phyloP scores from a whole-genome alignment of 2,113 vertebrate species.

The Herpetotheres cachinnans region DNA sequence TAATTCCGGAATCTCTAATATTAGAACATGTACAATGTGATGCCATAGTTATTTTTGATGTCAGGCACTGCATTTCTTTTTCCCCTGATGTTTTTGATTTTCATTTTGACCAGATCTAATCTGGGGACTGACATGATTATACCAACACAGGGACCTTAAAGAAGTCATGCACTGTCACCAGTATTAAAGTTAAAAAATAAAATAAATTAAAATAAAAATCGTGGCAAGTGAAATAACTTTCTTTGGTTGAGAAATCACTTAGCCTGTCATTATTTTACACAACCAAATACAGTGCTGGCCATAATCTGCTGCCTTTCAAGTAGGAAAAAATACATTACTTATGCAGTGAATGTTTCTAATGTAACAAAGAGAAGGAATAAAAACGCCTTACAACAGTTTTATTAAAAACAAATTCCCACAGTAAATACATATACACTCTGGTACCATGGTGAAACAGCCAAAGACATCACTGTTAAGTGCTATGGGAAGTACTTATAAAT shows the following conservation, averaged over 20 bases:
- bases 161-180: background rate
- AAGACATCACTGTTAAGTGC: constrained; percentile 81
- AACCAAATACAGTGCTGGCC: constrained; percentile 59
- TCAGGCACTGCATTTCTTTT: background rate
- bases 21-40: background rate
- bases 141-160: background rate
- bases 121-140: background rate
- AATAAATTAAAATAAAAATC: background rate
- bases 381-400: constrained; percentile 82
- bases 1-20: background rate
- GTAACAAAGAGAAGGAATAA: constrained; percentile 83
- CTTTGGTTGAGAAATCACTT: constrained; percentile 54
- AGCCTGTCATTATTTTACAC: constrained; percentile 39
- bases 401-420: constrained; percentile 89
- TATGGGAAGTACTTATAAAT: constrained; percentile 86
- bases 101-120: background rate
- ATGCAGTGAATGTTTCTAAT: constrained; percentile 80
- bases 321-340: constrained; percentile 78
- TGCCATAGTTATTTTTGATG: background rate
- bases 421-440: constrained; percentile 82
- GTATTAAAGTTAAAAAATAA: background rate
- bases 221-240: constrained; percentile 35
- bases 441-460: constrained; percentile 75
- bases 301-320: constrained; percentile 76
- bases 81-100: background rate